Percentiles rank a stretch among this genome's conserved stretches.
Conservation (phyloP, 53 echinoderm and acorn worm genomes). For the Echinometra lucunter region DNA sequence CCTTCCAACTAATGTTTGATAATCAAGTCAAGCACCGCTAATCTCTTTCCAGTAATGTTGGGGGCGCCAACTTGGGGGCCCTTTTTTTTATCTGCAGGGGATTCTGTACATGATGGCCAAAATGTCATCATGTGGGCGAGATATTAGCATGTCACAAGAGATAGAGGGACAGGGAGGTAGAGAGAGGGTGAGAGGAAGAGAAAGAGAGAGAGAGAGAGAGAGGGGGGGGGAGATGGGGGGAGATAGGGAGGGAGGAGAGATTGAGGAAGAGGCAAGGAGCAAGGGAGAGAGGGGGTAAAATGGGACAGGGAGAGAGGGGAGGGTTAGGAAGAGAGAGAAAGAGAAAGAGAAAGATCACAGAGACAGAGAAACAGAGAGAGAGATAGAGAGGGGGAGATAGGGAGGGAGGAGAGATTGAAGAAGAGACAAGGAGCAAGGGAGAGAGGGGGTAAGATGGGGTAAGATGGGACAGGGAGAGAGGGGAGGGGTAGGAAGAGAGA, state of each 20-base stretch:
- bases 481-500: neutral
- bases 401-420: neutral
- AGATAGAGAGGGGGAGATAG: neutral
- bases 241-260: neutral
- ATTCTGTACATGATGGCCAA: neutral
- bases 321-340: neutral
- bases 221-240: neutral
- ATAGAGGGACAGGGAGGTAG: neutral
- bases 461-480: no score
- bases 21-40: slow-evolving; percentile 11
- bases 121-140: neutral
- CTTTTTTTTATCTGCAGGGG: neutral
- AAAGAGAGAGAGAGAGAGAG: neutral
- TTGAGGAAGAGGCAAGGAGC: neutral
- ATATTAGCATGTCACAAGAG: neutral
- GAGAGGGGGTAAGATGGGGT: neutral
- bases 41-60: neutral
- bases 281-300: no score
- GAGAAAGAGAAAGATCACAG: neutral
- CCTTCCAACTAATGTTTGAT: neutral
- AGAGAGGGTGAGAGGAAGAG: neutral
- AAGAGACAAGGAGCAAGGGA: no score
- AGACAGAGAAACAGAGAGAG: neutral
- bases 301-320: no score
- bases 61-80: neutral